Percentiles rank a stretch among this genome's conserved stretches.
These are phyloP conservation scores for Myoxocephalus aenaeus DNA, from an alignment of 2,797 vertebrate species.

Conservation along the genomic window DNA sequence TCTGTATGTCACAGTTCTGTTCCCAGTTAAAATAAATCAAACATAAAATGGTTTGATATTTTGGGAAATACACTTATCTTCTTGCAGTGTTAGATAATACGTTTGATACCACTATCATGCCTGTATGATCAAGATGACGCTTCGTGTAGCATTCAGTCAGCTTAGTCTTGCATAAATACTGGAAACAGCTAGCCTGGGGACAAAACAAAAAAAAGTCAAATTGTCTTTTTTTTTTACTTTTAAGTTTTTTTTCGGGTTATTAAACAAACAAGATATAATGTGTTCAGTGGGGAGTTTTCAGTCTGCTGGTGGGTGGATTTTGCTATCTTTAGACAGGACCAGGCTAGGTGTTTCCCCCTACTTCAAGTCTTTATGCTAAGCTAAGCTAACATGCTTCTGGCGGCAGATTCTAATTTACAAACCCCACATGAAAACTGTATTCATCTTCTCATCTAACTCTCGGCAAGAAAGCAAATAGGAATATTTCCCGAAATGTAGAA, in stretches of 20 bases:
- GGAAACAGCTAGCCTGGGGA: not conserved
- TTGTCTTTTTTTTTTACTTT: not conserved
- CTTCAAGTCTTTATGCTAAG: conserved; percentile 12
- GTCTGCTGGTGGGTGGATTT: not conserved
- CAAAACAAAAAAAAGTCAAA: too few species aligned
- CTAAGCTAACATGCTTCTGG: not conserved
- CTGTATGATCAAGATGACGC: not conserved
- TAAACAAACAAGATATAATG: not conserved
- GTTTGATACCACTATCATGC: not conserved
- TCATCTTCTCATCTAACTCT: not conserved
- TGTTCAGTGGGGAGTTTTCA: not conserved
- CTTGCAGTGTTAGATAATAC: not conserved
- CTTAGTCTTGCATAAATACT: conserved; percentile 5
- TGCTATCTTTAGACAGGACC: not conserved
- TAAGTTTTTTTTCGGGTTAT: too few species aligned
- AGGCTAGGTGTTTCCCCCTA: not conserved
- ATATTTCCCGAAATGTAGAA: conserved; percentile 4
- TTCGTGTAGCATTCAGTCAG: not conserved
- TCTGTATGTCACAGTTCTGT: conserved; percentile 27
- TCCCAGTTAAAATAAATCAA: conserved; percentile 30
- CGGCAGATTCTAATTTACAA: not conserved
- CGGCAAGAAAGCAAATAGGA: not conserved
- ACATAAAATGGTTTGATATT: conserved; percentile 3
- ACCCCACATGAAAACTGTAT: not conserved
- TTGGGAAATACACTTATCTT: not conserved